Conservation (phyloP, 2,113 vertebrate species). For the Tringa solitaria region DNA sequence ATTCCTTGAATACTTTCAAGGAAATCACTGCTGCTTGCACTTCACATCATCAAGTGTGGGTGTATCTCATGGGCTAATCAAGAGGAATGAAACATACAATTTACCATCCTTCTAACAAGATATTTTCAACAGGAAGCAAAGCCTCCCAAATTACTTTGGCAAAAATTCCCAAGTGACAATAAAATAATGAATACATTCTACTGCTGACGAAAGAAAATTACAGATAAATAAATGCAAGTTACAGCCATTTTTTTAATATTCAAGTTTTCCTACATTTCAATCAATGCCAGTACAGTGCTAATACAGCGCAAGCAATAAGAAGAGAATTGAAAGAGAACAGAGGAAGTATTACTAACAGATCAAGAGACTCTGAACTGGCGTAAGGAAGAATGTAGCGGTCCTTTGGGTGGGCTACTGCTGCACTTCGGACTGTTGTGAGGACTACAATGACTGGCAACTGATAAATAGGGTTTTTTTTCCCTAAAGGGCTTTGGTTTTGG, state of each 20-base stretch:
- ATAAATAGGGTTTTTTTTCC: not conserved
- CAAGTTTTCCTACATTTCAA: not conserved
- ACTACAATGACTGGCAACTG: not conserved
- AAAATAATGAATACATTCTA: not conserved
- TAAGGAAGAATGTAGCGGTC: not conserved
- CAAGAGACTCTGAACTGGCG: not conserved
- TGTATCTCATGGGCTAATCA: not conserved
- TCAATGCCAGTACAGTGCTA: not conserved
- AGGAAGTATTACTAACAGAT: not conserved
- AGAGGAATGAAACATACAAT: not conserved
- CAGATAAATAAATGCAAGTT: not conserved
- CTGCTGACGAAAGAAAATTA: not conserved
- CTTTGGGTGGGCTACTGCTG: not conserved
- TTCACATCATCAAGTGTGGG: not conserved
- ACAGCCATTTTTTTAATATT: not conserved
- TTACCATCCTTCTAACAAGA: not conserved
- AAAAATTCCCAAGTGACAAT: not conserved
- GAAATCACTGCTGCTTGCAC: not conserved
- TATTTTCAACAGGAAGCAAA: not conserved
- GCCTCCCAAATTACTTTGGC: not conserved
- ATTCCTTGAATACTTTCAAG: not conserved
- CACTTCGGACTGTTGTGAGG: not conserved
- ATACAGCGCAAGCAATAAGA: not conserved
- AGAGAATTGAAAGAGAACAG: not conserved
- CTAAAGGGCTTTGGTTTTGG: not conserved